Base-by-base conservation (phyloP, 1,140 invertebrate species). In the Teleogryllus occipitalis region DNA sequence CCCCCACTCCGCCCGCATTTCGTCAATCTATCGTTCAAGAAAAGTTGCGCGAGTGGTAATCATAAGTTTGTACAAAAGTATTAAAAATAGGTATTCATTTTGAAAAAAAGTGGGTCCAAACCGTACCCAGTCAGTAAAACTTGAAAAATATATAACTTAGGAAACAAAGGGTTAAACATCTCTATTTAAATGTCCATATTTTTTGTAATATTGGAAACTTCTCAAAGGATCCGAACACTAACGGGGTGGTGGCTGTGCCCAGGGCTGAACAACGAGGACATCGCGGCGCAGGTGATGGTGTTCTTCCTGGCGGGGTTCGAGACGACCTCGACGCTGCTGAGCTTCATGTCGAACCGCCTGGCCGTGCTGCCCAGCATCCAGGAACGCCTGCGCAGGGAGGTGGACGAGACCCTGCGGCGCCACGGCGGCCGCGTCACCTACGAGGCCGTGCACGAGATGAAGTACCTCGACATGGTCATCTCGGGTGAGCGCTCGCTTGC, bases 301-400 rank as follows among this genome's bases (percentile, higher is more conserved):
- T 78, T 78, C 77, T 78, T 78, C 77, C 21, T 78, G 7, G 77
- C 77, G 77, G 88, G 88, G 0, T 89, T 87, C 81, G 87, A 88
- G 46, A 88, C 87, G 0, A 85, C 86, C 0, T 84, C 88, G 5
- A 86, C 83, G 0, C 84, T 86, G 2, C 78, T 90, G 7, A 81
- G 84, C 7, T 88, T 87, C 80, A 80, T 84, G 7, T 80, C 84
- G 5, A 87, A 89, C 80, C 82, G 84, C 75, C 83, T 90, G 73
- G 88, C 88, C 7, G 76, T 83, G 14, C 83, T 89, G 82, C 87
- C 84, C 8, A 85, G 87, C 12, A 80, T 85, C 21, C 89, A 90
- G 81, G 83, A 89, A 8, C 84, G 82, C 78, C 79, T 89, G 1
- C 82, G 84, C 75, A 80, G 86, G 48, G 88, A 89, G 83, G 85